Evolutionary conservation across 2,797 vertebrate genomes (phyloP), one percentile per base, ranked within the genome.

Genomic region (Danio kyathit): DNA sequence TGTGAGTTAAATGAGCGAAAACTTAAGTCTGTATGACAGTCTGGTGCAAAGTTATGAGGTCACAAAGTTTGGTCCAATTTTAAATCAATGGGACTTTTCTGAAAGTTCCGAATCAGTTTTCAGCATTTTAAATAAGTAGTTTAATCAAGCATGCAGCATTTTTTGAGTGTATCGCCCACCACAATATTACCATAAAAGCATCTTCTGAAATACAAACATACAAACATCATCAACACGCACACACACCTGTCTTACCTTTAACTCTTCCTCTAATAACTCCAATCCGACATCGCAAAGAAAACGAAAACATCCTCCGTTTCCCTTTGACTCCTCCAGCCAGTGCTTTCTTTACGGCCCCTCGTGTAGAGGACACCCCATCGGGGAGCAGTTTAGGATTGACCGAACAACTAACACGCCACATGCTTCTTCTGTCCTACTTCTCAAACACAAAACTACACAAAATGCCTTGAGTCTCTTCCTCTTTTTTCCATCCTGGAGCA

Each of bases 221-320:
- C 29, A 21, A 14, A 21, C 73, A 17, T 19, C 16, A 14, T 14
- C 29, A 72, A 59, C 83, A 69, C 41, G 38, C n/a, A n/a, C 43
- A 59, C 8, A 16, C 8, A 8, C 17, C 21, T 4, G 2, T 44
- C 66, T 46, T 83, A 86, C 76, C 81, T 86, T 83, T 76, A 21
- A 80, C 81, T 73, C 91, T 90, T 44, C 92, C 93, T 88, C 90
- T 92, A 83, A 94, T 92, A 85, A 95, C 74, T 61, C 94, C 94
- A 70, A 95, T 85, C 6, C 92, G 91, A 87, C 93, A 95, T 83
- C 93, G 89, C 70, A 95, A 79, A 48, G 94, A 94, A 85, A 95
- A 92, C 9, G 91, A 93, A 76, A 95, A 92, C 88, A 93, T 93
- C 84, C 86, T 93, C 82, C 89, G 92, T 79, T 90, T 93, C 56